Conservation (phyloP, 2,888 invertebrate species). For the Drosophila differens region DNA sequence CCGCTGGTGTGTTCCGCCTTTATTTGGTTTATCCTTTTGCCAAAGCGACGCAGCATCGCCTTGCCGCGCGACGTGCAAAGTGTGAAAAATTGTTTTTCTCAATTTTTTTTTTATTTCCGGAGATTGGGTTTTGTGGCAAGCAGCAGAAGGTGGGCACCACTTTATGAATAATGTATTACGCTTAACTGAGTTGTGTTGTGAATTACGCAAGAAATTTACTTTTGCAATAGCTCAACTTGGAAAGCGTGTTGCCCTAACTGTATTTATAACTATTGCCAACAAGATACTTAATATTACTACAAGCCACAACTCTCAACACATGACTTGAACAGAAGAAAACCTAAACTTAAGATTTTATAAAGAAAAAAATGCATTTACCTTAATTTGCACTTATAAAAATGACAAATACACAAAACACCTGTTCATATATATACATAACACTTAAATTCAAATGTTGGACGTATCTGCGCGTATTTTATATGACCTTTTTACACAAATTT, state of each 20-base stretch:
- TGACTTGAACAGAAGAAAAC: neutral
- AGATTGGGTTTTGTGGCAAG: constrained; percentile 44
- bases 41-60: constrained; percentile 17
- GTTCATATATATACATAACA: neutral
- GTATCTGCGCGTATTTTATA: neutral
- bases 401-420: neutral
- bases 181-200: constrained; percentile 62
- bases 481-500: neutral
- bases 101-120: constrained; percentile 21
- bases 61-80: constrained; percentile 68
- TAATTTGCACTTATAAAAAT: neutral
- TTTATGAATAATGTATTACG: constrained; percentile 73
- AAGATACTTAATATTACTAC: constrained; percentile 1
- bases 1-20: constrained; percentile 44
- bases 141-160: constrained; percentile 22
- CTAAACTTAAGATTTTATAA: neutral
- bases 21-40: constrained; percentile 54
- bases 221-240: constrained; percentile 59
- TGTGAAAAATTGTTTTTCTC: constrained; percentile 71
- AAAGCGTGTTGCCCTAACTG: constrained; percentile 24
- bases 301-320: constrained; percentile 1
- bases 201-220: constrained; percentile 60
- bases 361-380: neutral
- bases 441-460: neutral
- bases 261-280: constrained; percentile 4